phyloP scores from a whole-genome alignment of 2,888 invertebrate genomes.

The Onchidella celtica region DNA sequence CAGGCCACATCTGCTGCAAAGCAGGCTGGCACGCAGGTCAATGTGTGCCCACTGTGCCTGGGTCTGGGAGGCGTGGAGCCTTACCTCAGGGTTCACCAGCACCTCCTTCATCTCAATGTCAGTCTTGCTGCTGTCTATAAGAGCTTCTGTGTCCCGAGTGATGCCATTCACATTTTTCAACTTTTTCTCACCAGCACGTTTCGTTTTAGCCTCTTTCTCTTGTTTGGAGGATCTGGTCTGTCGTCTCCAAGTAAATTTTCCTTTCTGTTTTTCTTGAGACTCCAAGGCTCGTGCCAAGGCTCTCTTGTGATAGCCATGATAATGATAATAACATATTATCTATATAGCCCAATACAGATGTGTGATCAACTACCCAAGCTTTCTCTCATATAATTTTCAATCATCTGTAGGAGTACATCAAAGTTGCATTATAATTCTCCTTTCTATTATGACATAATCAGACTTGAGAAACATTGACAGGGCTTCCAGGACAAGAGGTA shows the following conservation, averaged over 20 bases:
- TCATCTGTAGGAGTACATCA: too few relatives aligned
- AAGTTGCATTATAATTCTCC: too few relatives aligned
- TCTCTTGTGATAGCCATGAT: constrained; percentile 58
- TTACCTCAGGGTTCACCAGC: constrained; percentile 58
- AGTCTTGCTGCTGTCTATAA: constrained; percentile 58
- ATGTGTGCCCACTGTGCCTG: neutral
- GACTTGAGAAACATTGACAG: too few relatives aligned
- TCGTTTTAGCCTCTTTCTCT: constrained; percentile 59
- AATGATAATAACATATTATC: constrained; percentile 8
- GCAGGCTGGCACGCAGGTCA: constrained; percentile 16
- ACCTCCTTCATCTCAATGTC: constrained; percentile 70
- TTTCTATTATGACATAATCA: too few relatives aligned
- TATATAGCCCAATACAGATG: too few relatives aligned
- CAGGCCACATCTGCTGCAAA: constrained; percentile 25
- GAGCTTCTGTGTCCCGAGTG: constrained; percentile 64
- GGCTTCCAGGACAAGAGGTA: too few relatives aligned
- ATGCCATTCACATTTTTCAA: constrained; percentile 56
- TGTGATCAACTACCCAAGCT: too few relatives aligned
- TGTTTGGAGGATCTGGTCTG: constrained; percentile 55
- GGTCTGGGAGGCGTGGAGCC: too few relatives aligned
- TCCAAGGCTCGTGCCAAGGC: constrained; percentile 71
- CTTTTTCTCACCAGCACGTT: constrained; percentile 45
- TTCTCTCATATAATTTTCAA: too few relatives aligned
- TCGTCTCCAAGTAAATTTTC: constrained; percentile 56
- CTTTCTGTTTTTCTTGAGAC: constrained; percentile 58